Conservation (phyloP, 1,140 invertebrate genomes). For the Drosophila punjabiensis region DNA sequence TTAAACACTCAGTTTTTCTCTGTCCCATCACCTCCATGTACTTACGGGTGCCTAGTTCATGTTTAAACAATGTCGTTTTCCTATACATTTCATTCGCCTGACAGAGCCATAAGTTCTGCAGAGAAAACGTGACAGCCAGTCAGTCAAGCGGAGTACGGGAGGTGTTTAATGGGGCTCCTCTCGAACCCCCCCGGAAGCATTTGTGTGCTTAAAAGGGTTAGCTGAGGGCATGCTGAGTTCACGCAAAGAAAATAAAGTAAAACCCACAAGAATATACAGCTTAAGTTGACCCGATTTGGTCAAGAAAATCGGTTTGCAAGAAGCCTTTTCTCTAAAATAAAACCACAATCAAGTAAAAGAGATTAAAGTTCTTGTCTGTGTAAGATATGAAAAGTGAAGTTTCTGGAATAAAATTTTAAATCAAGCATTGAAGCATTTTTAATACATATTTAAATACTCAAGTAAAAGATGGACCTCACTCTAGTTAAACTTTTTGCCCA, state of each 20-base stretch:
- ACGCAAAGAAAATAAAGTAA: not conserved
- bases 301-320: not conserved
- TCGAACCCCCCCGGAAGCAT: slow-evolving; percentile 23
- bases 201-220: slow-evolving; percentile 58
- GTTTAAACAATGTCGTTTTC: slow-evolving; percentile 53
- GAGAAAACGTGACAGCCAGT: slow-evolving; percentile 32
- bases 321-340: not conserved
- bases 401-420: not conserved
- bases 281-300: slow-evolving; percentile 12
- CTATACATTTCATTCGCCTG: slow-evolving; percentile 56
- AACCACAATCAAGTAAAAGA: not conserved
- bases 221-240: slow-evolving; percentile 8
- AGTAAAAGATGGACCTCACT: not conserved
- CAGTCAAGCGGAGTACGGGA: slow-evolving; percentile 20
- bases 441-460: not conserved
- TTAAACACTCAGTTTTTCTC: slow-evolving; percentile 42
- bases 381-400: not conserved
- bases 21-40: not conserved
- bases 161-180: slow-evolving; percentile 22
- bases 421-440: no score
- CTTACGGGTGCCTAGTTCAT: slow-evolving; percentile 8
- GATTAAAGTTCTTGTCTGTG: not conserved
- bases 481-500: not conserved
- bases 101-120: slow-evolving; percentile 34
- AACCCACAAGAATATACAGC: not conserved